Percentiles rank a stretch among this genome's conserved stretches.
Evolutionary conservation across 2,888 invertebrate genomes (phyloP).

Genomic region (Tholera decimalis): DNA sequence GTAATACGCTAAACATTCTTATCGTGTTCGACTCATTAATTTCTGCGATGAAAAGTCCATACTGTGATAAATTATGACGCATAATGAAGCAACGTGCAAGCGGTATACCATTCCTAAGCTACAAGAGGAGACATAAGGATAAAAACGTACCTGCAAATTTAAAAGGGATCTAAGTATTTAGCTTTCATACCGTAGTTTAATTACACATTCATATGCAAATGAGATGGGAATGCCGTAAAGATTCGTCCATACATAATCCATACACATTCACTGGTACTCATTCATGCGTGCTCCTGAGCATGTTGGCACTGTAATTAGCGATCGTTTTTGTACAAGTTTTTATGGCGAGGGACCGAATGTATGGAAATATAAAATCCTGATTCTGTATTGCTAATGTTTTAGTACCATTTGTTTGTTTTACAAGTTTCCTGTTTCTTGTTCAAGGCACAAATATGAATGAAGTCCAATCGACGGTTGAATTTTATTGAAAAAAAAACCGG

Average conservation of each 20-base stretch:
- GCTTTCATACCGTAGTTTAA: constrained; percentile 87
- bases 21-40: constrained; percentile 25
- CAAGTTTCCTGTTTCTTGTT: constrained; percentile 21
- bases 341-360: constrained; percentile 66
- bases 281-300: constrained; percentile 86
- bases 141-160: constrained; percentile 68
- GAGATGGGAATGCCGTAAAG: constrained; percentile 85
- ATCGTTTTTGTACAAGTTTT: constrained; percentile 83
- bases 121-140: constrained; percentile 64
- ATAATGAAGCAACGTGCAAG: constrained; percentile 22
- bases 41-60: constrained; percentile 34
- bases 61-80: constrained; percentile 22
- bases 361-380: constrained; percentile 54
- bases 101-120: constrained; percentile 23
- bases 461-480: constrained; percentile 25
- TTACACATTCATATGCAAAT: constrained; percentile 91
- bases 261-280: constrained; percentile 83
- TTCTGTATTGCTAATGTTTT: constrained; percentile 43
- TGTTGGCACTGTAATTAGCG: constrained; percentile 87
- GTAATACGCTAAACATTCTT: constrained; percentile 16
- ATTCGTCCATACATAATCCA: constrained; percentile 79
- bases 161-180: constrained; percentile 78
- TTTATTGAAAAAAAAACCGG: constrained; percentile 41
- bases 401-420: constrained; percentile 41
- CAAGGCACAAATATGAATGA: constrained; percentile 48